Percentiles rank a stretch among this genome's conserved stretches.
Conservation (phyloP, 2,797 vertebrate genomes). For the Nyctibius grandis region DNA sequence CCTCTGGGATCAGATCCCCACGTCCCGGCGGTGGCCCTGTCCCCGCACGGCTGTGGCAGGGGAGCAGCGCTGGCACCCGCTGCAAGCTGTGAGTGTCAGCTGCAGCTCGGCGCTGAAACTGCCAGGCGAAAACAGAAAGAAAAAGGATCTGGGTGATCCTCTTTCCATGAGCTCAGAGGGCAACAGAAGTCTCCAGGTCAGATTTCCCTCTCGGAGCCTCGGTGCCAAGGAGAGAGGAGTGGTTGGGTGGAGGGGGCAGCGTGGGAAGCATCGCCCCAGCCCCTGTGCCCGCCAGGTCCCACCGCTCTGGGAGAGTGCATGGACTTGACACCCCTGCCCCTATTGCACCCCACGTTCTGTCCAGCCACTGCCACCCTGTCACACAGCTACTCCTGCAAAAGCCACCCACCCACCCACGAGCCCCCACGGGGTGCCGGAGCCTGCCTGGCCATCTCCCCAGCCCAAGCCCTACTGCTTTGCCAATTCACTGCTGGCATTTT, state of each 20-base stretch:
- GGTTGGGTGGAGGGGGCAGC: accelerated
- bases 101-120: not conserved
- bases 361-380: not conserved
- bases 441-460: not conserved
- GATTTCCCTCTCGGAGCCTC: slow-evolving; percentile 34
- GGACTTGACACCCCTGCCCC: not conserved
- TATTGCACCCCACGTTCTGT: not conserved
- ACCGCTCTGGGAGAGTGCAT: accelerated
- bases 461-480: not conserved
- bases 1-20: not conserved
- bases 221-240: not conserved
- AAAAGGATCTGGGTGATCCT: slow-evolving; percentile 1
- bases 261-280: not conserved
- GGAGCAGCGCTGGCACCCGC: not conserved
- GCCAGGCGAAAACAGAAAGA: not conserved
- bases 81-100: not conserved
- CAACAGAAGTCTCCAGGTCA: slow-evolving; percentile 35
- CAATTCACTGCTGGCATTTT: not conserved
- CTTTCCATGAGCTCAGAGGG: slow-evolving; percentile 64
- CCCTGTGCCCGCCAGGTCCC: accelerated
- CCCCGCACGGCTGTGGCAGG: not conserved
- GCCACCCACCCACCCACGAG: not conserved
- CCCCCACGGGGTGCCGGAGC: accelerated
- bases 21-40: accelerated
- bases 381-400: not conserved